Evolutionary conservation across 2,888 invertebrate species (phyloP), one percentile per base, ranked within the genome.

Genomic region (Formica aserva): DNA sequence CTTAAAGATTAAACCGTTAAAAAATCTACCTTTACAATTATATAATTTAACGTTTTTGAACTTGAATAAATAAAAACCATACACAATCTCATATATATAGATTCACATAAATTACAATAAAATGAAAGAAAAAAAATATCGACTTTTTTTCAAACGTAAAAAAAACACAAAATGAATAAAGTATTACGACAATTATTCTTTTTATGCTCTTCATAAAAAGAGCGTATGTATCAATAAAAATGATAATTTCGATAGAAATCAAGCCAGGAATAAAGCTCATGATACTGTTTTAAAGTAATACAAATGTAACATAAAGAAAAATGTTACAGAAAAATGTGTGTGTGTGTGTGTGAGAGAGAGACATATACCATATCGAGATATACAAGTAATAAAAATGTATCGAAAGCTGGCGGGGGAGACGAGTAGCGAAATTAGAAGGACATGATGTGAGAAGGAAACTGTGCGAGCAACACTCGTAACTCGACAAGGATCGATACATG

Each of bases 401-500:
- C 0, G 32, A 35, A 5, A 57, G 2, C 29, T 18, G 22, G 29
- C 29, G 35, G 3, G 22, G 6, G 8, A 18, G 5, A n/a, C 11
- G 32, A n/a, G 22, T 22, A n/a, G 69, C 32, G n/a, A 22, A 78
- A 78, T 78, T 72, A 78, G 15, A 72, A 60, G 35, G 4, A 41
- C 26, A 15, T 22, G 13, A 57, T 29, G 57, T 22, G 6, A 18
- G 9, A 13, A 57, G 55, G 6, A 32, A 45, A 13, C 9, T 13
- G 15, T 11, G 41, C 15, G 41, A 11, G 8, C 29, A 29, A 60
- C 41, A 60, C 57, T 32, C 3, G 13, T n/a, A 38, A n/a, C 38
- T 35, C 74, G 35, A 18, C 22, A n/a, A 57, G 60, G 35, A 80
- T 80, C 78, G 74, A 80, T 80, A 80, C 75, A 60, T 74, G 74